Evolutionary conservation across 2,113 vertebrate species (phyloP).

Genomic region (Lipotes vexillifer): DNA sequence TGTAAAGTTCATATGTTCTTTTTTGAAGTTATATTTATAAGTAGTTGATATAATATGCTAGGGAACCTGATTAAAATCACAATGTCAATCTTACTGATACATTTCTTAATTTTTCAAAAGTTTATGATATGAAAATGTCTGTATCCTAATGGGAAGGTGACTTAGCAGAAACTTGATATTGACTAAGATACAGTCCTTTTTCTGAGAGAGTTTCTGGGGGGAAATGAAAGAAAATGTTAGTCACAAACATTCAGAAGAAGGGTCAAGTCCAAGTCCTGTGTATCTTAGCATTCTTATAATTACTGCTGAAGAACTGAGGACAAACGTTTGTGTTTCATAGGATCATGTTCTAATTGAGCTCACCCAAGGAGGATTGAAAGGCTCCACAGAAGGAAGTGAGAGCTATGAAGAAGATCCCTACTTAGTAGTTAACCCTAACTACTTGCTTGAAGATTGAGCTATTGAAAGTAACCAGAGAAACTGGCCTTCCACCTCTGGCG

Average conservation of each 20-base stretch:
- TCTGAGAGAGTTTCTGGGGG: neutral
- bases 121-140: neutral
- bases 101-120: constrained; percentile 11
- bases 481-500: neutral
- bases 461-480: neutral
- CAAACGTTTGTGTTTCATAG: constrained; percentile 76
- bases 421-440: constrained; percentile 98
- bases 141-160: neutral
- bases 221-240: neutral
- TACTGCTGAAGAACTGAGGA: neutral
- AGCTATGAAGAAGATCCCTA: constrained; percentile 85
- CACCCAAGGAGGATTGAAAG: constrained; percentile 88
- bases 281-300: neutral
- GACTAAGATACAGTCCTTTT: neutral
- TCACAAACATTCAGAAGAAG: neutral
- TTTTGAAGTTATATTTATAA: constrained; percentile 7
- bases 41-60: neutral
- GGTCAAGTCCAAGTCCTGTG: neutral
- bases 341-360: constrained; percentile 98
- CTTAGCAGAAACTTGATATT: neutral
- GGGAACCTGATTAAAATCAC: constrained; percentile 4
- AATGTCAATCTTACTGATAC: neutral
- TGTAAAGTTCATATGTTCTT: neutral
- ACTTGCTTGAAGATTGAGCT: constrained; percentile 90
- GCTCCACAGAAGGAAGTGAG: constrained; percentile 79